Percentiles rank a stretch among this genome's conserved stretches.
Conservation (phyloP, 2,888 invertebrate genomes). For the Melipona beecheii region DNA sequence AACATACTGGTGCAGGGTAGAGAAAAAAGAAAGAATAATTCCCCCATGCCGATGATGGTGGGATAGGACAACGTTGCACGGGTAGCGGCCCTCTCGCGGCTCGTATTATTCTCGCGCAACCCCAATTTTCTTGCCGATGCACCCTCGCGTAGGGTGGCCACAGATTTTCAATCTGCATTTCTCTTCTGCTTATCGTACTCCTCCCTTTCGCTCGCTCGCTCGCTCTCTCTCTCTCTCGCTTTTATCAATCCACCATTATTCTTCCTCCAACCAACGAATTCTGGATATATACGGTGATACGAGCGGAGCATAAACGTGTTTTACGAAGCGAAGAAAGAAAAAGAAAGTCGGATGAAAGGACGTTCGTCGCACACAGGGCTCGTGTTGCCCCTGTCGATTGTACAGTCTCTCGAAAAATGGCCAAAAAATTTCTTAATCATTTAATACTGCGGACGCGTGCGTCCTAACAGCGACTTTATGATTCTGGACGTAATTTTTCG, state of each 20-base stretch:
- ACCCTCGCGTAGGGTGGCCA: conserved; percentile 64
- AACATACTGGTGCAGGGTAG: conserved; percentile 51
- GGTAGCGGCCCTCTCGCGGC: conserved; percentile 53
- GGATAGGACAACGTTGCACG: conserved; percentile 24
- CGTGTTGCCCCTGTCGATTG: background rate
- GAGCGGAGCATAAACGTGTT: conserved; percentile 40
- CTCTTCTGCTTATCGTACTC: conserved; percentile 56
- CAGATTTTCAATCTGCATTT: conserved; percentile 73
- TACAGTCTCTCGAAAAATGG: background rate
- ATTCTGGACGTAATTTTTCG: too few relatives aligned
- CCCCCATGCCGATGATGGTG: conserved; percentile 20
- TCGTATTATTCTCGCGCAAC: conserved; percentile 68
- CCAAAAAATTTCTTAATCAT: too few relatives aligned
- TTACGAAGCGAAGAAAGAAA: conserved; percentile 17
- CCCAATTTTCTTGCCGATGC: conserved; percentile 72
- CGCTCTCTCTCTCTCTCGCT: background rate
- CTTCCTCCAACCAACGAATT: conserved; percentile 34
- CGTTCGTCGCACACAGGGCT: background rate
- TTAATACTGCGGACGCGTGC: too few relatives aligned
- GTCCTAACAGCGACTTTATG: too few relatives aligned
- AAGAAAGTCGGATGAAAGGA: background rate
- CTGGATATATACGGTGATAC: conserved; percentile 37
- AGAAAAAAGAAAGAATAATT: conserved; percentile 53
- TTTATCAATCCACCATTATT: background rate
- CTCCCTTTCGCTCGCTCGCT: background rate